Percentiles rank a stretch among this genome's conserved stretches.
Conservation (phyloP, 2,888 invertebrate genomes). For the Diloba caeruleocephala region DNA sequence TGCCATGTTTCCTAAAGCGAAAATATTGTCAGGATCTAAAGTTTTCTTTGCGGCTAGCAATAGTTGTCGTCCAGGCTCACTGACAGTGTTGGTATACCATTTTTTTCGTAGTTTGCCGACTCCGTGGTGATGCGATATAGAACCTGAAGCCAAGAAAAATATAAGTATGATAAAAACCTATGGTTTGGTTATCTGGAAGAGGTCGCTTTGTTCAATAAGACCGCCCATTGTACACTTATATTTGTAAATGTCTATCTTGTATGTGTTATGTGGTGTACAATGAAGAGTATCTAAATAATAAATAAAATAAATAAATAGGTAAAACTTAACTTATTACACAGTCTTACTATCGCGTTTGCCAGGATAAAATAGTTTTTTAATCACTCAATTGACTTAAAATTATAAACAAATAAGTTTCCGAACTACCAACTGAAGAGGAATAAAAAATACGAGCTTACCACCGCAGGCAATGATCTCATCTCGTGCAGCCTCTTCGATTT, state of each 20-base stretch:
- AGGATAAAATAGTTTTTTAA: background rate
- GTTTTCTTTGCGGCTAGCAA: constrained; percentile 95
- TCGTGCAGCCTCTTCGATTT: constrained; percentile 95
- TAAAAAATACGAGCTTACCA: constrained; percentile 78
- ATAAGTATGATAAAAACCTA: no score
- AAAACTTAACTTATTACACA: background rate
- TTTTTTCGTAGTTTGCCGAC: constrained; percentile 97
- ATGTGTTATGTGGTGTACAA: no score
- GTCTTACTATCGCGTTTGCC: constrained; percentile 30
- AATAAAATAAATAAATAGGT: background rate
- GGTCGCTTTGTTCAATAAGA: no score
- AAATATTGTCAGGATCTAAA: constrained; percentile 98
- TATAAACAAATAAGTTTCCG: background rate
- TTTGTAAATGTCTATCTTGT: no score
- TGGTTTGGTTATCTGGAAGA: no score
- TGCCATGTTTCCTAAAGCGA: constrained; percentile 94
- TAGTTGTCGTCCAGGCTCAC: constrained; percentile 93
- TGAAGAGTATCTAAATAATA: background rate
- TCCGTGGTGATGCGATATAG: constrained; percentile 98
- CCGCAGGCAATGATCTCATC: constrained; percentile 97
- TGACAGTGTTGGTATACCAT: constrained; percentile 96
- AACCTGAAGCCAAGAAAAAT: no score
- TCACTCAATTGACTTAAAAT: constrained; percentile 26
- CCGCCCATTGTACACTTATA: no score
- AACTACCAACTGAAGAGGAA: constrained; percentile 23